Conservation (phyloP, 53 echinoderm and acorn worm genomes). For the Apostichopus leukothele region DNA sequence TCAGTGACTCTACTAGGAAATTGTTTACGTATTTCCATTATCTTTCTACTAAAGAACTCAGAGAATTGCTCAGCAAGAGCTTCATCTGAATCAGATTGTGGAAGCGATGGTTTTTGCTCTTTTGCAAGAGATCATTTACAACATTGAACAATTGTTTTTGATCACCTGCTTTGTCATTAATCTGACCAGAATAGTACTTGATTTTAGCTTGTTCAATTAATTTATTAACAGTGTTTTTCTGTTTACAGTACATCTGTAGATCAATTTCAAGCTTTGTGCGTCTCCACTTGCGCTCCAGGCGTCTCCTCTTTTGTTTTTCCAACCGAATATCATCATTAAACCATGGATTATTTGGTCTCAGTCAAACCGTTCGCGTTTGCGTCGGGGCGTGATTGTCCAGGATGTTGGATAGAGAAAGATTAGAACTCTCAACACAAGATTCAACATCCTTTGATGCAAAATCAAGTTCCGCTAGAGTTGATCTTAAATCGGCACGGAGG, state of each 20-base stretch:
- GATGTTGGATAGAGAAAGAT: slow-evolving; percentile 12
- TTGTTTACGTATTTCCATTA: slow-evolving; percentile 31
- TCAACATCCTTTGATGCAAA: slow-evolving; percentile 5
- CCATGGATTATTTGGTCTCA: slow-evolving; percentile 47
- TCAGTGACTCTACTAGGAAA: not conserved
- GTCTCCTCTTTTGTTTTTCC: slow-evolving; percentile 21
- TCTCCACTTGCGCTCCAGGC: slow-evolving; percentile 47
- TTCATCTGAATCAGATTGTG: slow-evolving; percentile 13
- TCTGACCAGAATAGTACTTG: slow-evolving; percentile 31
- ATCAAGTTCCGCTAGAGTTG: not conserved
- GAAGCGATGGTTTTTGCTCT: not conserved
- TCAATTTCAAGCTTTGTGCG: slow-evolving; percentile 46
- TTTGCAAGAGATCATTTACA: slow-evolving; percentile 42
- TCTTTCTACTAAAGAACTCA: slow-evolving; percentile 39
- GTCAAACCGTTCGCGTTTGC: slow-evolving; percentile 28
- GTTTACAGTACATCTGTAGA: slow-evolving; percentile 42
- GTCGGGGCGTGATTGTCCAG: slow-evolving; percentile 50
- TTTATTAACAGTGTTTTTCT: slow-evolving; percentile 13
- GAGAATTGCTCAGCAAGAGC: slow-evolving; percentile 45
- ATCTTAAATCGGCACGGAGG: not conserved
- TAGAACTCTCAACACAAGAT: slow-evolving; percentile 21
- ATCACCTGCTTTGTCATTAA: slow-evolving; percentile 35
- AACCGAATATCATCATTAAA: slow-evolving; percentile 14
- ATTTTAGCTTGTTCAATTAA: slow-evolving; percentile 43
- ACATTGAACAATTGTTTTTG: slow-evolving; percentile 46